Base-by-base conservation (phyloP, 1,140 invertebrate species). In the Trichonephila clavata region DNA sequence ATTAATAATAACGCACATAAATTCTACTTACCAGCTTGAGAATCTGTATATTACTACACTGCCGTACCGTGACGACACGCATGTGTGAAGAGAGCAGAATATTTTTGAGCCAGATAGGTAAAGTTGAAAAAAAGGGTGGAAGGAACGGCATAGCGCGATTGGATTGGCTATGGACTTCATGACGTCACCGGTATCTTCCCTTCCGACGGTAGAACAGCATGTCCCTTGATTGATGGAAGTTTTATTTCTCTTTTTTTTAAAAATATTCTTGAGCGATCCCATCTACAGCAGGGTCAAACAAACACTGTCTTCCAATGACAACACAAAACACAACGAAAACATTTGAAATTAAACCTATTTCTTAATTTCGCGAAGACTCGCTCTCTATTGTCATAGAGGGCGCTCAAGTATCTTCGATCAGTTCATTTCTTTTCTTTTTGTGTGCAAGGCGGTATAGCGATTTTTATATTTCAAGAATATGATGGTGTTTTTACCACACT, bases 121-220 rank as follows among this genome's bases (percentile, higher is more conserved):
- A 39, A 80, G 84, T 65, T 77, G 77, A 81, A 93, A 93, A 39
- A 93, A 93, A 71, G 83, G 92, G 32, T 87, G 84, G 84, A 87
- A 93, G 92, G 86, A 87, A 93, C 32, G 14, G 68, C 7, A 39
- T 39, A 21, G 57, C 21, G 65, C 27, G 24, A 63, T 61, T 13
- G 21, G 84, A 93, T 93, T 93, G 92, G 92, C 71, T 77, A 65
- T 50, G n/a, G 63, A 61, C 59, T 7, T 59, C 24, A 27, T 93
- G 84, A 93, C 92, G 92, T 93, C 92, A 93, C 71, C 57, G n/a
- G 80, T 93, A 60, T 84, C 43, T 59, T 18, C 57, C 50, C 24
- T 68, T 68, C 21, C 65, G 65, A 68, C 24, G 65, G 50, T 50
- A 13, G 65, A 68, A 68, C 65, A 24, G 65, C 65, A 68, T 68